These are phyloP conservation scores for Karalla daura DNA, from an alignment of 2,797 vertebrate species.

Conservation along the genomic window DNA sequence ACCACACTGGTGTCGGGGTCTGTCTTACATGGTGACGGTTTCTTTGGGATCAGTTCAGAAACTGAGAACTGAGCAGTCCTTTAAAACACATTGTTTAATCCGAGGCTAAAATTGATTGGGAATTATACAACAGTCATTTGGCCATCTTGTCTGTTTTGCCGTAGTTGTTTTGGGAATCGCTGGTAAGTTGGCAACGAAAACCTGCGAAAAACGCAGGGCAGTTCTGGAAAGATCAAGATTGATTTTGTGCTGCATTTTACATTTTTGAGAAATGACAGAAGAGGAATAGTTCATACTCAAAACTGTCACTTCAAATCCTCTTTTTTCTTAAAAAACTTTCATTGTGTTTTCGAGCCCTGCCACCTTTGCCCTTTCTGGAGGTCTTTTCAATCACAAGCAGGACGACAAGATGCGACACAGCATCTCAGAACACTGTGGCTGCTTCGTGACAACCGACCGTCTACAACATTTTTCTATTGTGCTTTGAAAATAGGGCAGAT, in stretches of 20 bases:
- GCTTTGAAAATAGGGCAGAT: conserved; percentile 14
- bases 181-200: not conserved
- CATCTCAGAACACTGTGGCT: conserved; percentile 5
- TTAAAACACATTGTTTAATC: not conserved
- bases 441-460: not conserved
- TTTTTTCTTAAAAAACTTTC: not conserved
- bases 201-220: no score
- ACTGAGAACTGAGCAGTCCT: not conserved
- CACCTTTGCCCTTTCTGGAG: conserved; percentile 1
- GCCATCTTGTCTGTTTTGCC: not conserved
- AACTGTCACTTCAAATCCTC: not conserved
- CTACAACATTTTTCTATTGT: not conserved
- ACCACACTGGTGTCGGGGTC: conserved; percentile 3
- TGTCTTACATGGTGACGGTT: not conserved
- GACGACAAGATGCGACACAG: conserved; percentile 1
- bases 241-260: no score
- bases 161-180: not conserved
- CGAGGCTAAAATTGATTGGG: no score
- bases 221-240: no score
- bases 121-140: not conserved
- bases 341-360: not conserved
- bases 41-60: not conserved
- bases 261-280: no score
- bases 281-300: not conserved
- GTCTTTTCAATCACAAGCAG: conserved; percentile 12